Percentiles rank a stretch among this genome's conserved stretches.
Conservation (phyloP, 2,888 invertebrate species). For the Clitarchus hookeri region DNA sequence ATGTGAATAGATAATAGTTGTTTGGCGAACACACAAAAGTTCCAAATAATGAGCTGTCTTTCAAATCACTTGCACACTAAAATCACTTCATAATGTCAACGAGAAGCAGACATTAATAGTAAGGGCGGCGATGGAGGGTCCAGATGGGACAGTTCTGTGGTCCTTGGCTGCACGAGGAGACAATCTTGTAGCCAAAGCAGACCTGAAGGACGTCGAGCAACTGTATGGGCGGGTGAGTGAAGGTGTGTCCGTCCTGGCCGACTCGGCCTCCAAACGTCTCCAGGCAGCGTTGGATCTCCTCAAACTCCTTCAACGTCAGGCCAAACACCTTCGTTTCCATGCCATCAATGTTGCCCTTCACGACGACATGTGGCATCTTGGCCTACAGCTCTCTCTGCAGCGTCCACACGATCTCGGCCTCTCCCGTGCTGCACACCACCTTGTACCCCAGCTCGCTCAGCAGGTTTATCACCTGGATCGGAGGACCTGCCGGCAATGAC, state of each 20-base stretch:
- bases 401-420: constrained; percentile 83
- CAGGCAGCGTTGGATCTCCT: constrained; percentile 37
- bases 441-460: constrained; percentile 78
- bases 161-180: constrained; percentile 43
- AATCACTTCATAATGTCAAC: no score
- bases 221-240: constrained; percentile 44
- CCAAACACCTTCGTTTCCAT: constrained; percentile 46
- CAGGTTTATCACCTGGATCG: constrained; percentile 72
- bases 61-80: no score
- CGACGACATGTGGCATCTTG: constrained; percentile 47
- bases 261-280: constrained; percentile 44
- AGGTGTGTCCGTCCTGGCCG: constrained; percentile 47
- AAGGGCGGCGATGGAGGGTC: constrained; percentile 45
- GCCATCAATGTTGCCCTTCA: constrained; percentile 46
- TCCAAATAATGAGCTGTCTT: no score
- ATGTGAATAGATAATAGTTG: background rate
- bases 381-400: constrained; percentile 74
- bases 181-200: constrained; percentile 44
- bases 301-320: constrained; percentile 43
- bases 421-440: constrained; percentile 77
- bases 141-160: constrained; percentile 45
- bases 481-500: constrained; percentile 57
- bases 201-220: constrained; percentile 40
- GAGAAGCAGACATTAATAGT: background rate
- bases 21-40: no score